Conservation (phyloP, 2,113 vertebrate genomes). For the Lepus americanus region DNA sequence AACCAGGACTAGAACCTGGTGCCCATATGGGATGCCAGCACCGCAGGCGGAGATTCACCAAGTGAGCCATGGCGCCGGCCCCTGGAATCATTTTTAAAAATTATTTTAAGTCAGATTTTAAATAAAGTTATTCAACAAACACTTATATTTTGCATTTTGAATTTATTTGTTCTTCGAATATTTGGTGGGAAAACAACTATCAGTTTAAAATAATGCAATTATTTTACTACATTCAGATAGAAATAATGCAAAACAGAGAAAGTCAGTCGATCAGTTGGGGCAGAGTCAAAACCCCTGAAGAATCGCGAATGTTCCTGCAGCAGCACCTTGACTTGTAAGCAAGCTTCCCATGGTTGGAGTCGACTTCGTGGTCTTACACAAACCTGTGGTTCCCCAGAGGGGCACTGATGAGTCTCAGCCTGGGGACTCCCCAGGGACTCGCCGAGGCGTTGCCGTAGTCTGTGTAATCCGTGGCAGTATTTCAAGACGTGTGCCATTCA, state of each 20-base stretch:
- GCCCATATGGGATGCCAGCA: too few species aligned
- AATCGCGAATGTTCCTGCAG: conserved; percentile 20
- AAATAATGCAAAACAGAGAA: background rate
- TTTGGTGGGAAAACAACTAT: background rate
- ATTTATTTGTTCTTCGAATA: conserved; percentile 13
- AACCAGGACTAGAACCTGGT: too few species aligned
- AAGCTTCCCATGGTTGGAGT: conserved; percentile 44
- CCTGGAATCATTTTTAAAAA: background rate
- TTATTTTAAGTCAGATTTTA: background rate
- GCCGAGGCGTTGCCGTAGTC: background rate
- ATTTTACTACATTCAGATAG: background rate
- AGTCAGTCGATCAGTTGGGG: background rate
- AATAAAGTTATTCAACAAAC: background rate
- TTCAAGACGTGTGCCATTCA: conserved; percentile 46
- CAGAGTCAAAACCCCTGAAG: background rate
- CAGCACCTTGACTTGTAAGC: conserved; percentile 50
- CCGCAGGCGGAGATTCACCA: too few species aligned
- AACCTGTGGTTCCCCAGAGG: conserved; percentile 42
- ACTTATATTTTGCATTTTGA: background rate
- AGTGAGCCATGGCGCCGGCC: too few species aligned
- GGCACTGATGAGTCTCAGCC: conserved; percentile 49
- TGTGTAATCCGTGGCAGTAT: conserved; percentile 39
- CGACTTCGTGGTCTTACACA: conserved; percentile 36
- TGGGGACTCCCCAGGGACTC: conserved; percentile 44
- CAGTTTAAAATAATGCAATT: background rate